A percentile compares a stretch with the other conserved stretches of the same genome.
Evolutionary conservation across 2,888 invertebrate species (phyloP).

Genomic region (Ypsolopha scabrella): DNA sequence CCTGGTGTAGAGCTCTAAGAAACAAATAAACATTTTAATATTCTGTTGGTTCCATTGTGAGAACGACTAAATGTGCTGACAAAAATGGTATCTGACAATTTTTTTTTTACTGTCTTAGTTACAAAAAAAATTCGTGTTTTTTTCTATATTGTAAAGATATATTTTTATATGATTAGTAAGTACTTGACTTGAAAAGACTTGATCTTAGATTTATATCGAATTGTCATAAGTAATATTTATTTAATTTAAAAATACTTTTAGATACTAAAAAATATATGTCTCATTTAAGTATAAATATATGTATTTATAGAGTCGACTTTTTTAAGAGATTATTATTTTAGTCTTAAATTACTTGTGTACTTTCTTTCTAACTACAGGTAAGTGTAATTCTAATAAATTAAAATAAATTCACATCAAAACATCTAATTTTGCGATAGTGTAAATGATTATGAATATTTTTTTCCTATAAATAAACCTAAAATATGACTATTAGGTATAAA

Average conservation of each 20-base stretch:
- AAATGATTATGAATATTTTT: too few relatives aligned
- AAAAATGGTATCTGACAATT: not conserved
- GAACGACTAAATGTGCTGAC: too few relatives aligned
- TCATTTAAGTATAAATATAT: not conserved
- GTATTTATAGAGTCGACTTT: too few relatives aligned
- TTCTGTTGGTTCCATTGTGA: too few relatives aligned
- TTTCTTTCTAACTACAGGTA: too few relatives aligned
- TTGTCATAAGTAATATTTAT: not conserved
- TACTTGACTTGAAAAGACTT: not conserved
- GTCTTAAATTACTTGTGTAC: too few relatives aligned
- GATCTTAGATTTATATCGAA: not conserved
- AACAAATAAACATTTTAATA: not conserved
- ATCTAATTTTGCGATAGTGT: too few relatives aligned
- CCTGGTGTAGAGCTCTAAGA: conserved; percentile 37
- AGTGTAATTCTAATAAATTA: too few relatives aligned
- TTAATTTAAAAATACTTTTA: not conserved
- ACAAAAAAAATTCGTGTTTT: not conserved
- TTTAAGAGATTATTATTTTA: too few relatives aligned
- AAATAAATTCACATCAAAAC: too few relatives aligned
- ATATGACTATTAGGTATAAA: too few relatives aligned
- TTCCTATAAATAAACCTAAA: too few relatives aligned
- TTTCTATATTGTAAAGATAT: not conserved
- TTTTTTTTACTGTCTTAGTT: not conserved
- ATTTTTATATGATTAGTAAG: not conserved
- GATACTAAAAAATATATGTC: not conserved